Base-by-base conservation (phyloP, 2,888 invertebrate genomes). In the Thelaira solivaga region DNA sequence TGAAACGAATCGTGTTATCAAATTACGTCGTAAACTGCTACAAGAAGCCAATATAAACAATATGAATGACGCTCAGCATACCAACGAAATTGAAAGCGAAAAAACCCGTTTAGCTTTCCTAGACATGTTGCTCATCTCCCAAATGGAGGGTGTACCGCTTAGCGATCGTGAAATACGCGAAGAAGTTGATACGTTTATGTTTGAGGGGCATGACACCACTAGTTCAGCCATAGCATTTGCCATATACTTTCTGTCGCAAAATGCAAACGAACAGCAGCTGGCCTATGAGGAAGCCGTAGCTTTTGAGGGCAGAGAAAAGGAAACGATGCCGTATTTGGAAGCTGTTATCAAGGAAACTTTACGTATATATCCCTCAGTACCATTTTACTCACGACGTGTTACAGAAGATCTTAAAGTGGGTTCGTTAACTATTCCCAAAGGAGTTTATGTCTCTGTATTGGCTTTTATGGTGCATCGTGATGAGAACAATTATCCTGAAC, bases 121-220 rank as follows among this genome's bases (percentile, higher is more conserved):
- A 39, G 90, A 91, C 82, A 86, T 90, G 84, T 80, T 92, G 51
- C 81, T 92, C 13, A 89, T 91, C 31, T 86, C 89, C 4, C 90
- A 90, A 75, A 85, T 87, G 78, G 88, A 90, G 72, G 89, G 89
- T 6, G 84, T 83, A 24, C 84, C 86, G 4, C 82, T 91, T 20
- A 89, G 86, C 1, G 89, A 90, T 78, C 84, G 87, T 26, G 91
- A 91, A 62, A 89, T 92, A 55, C 88, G 91, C 59, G 91, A 91
- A 82, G 91, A 92, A 85, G 90, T 91, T 8, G 91, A 92, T 80
- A 91, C 92, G 0, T 91, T 92, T 80, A 90, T 91, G 90, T 92
- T 91, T 83, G 91, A 90, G 83, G 91, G 91, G 0, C 90, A 91
- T 72, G 91, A 92, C 68, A 92, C 92, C 1, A 90, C 91, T 43